These are phyloP conservation scores for Mirounga angustirostris DNA, from an alignment of 2,113 vertebrate genomes.

Conservation along the genomic window DNA sequence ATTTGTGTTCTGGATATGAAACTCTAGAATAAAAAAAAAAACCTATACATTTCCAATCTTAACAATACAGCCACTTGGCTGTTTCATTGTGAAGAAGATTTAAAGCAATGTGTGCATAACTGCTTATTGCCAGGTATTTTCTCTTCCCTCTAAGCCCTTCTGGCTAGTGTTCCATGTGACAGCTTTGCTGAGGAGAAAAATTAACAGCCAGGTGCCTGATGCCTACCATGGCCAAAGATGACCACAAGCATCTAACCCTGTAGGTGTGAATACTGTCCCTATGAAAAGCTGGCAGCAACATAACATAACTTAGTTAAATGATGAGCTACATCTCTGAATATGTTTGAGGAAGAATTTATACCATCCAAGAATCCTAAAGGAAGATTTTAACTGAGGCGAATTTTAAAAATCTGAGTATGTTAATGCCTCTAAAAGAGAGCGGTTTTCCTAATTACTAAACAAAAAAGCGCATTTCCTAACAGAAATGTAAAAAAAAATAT, in stretches of 20 bases:
- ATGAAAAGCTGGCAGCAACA: slow-evolving; percentile 75
- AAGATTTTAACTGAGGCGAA: slow-evolving; percentile 36
- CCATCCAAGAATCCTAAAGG: slow-evolving; percentile 57
- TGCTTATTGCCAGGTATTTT: slow-evolving; percentile 48
- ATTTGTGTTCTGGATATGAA: slow-evolving; percentile 56
- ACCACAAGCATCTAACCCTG: slow-evolving; percentile 52
- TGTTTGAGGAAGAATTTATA: slow-evolving; percentile 76
- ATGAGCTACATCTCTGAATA: slow-evolving; percentile 53
- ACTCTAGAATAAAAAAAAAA: slow-evolving; percentile 51
- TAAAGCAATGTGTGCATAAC: not conserved
- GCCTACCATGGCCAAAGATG: slow-evolving; percentile 47
- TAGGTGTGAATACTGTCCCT: slow-evolving; percentile 34
- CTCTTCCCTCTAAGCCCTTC: slow-evolving; percentile 33
- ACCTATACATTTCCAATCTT: slow-evolving; percentile 65
- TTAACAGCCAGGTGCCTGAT: slow-evolving; percentile 67
- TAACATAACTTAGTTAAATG: slow-evolving; percentile 49
- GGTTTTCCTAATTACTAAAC: slow-evolving; percentile 33
- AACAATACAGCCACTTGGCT: slow-evolving; percentile 36
- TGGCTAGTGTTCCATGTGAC: not conserved
- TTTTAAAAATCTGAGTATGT: not conserved
- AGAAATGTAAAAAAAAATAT: slow-evolving; percentile 68
- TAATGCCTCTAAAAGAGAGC: slow-evolving; percentile 23
- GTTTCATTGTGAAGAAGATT: slow-evolving; percentile 42
- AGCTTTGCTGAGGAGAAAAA: slow-evolving; percentile 58
- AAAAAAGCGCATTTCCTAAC: slow-evolving; percentile 68